Percentiles rank a stretch among this genome's conserved stretches.
Evolutionary conservation across 1,140 invertebrate genomes (phyloP).

Genomic region (Pseudomyrmex pallidus): DNA sequence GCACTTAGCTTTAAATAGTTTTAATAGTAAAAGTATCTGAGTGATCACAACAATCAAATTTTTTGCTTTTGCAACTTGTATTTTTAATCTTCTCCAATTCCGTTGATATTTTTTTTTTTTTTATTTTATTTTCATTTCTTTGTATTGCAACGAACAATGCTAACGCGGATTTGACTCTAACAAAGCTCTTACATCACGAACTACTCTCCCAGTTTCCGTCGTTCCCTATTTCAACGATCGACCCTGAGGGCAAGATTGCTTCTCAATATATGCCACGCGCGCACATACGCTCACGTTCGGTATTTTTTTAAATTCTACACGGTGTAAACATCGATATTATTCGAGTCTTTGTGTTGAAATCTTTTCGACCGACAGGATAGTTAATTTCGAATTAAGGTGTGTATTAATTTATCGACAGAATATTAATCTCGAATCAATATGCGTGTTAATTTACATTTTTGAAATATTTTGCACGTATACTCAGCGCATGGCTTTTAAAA

Average conservation of each 20-base stretch:
- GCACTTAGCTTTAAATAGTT: no score
- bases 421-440: background rate
- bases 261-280: conserved; percentile 54
- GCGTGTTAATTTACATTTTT: no score
- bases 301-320: conserved; percentile 22
- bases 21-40: no score
- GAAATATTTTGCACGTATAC: no score
- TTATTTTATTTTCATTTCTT: background rate
- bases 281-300: conserved; percentile 45
- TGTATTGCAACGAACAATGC: background rate
- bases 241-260: conserved; percentile 46
- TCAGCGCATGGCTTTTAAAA: no score
- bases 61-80: no score
- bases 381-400: no score
- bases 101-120: background rate
- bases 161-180: conserved; percentile 39
- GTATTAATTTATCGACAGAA: background rate
- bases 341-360: background rate
- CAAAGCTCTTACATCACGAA: background rate
- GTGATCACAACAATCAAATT: no score
- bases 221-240: conserved; percentile 30
- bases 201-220: conserved; percentile 5
- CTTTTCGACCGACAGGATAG: background rate
- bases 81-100: background rate
- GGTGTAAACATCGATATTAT: background rate